Evolutionary conservation across 2,888 invertebrate genomes (phyloP), one percentile per base, ranked within the genome.

Genomic region (Gari tellinella): DNA sequence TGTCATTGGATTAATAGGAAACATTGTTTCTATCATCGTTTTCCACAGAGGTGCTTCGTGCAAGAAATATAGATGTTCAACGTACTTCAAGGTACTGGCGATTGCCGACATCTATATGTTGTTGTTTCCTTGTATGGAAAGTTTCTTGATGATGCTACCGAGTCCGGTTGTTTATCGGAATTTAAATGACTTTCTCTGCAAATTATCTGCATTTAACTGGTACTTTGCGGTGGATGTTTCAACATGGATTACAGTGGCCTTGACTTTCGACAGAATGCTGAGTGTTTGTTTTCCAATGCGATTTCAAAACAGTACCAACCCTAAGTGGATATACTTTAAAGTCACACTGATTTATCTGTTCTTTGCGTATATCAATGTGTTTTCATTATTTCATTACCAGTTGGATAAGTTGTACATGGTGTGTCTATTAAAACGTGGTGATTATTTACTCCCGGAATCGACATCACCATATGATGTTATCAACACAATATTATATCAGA

Each of bases 121-220:
- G 14, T 40, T 55, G 41, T 55, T 55, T 25, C 55, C 55, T 1
- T 38, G 40, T 3, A 55, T 55, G 55, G 55, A 55, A 55, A 23
- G 38, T 2, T 23, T 55, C 12, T 21, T 55, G 40, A 40, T 37
- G 17, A n/a, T 40, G 1, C 37, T 21, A 10, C 55, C 55, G 3
- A 17, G 12, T 2, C 40, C 21, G 4, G 8, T 41, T 12, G 15
- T 55, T 14, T 41, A 23, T 7, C 14, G 55, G 12, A 21, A 55
- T n/a, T 19, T 23, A 14, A 55, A 55, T 19, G 19, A 37, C 5
- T 21, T 55, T 1, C 26, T 55, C 14, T 55, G 55, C 40, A 55
- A 55, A 40, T 21, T 55, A n/a, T 19, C 40, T 1, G 23, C 55
- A 10, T 55, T 55, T 21, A 17, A 14, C 21, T 40, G 38, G 19